These are phyloP conservation scores for Rhingia campestris DNA, from an alignment of 2,888 invertebrate species.

Conservation along the genomic window DNA sequence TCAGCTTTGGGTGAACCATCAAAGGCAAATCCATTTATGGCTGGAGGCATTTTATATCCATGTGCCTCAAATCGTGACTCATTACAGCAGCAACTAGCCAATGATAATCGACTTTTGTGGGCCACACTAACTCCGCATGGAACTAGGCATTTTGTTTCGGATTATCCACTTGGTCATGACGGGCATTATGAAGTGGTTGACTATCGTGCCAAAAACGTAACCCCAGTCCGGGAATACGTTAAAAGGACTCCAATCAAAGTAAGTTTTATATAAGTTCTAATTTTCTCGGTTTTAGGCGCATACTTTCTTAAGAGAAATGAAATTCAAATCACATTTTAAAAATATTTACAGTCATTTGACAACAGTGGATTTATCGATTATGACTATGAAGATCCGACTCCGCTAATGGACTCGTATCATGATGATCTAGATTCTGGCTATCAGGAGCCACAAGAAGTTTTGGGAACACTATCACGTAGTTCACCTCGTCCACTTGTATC, in stretches of 20 bases:
- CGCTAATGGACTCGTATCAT: slow-evolving; percentile 89
- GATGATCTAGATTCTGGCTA: slow-evolving; percentile 85
- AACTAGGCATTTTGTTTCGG: slow-evolving; percentile 90
- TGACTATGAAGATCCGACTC: slow-evolving; percentile 91
- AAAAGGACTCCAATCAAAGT: slow-evolving; percentile 81
- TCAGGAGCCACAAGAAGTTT: slow-evolving; percentile 83
- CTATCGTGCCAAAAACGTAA: slow-evolving; percentile 80
- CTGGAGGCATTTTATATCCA: slow-evolving; percentile 85
- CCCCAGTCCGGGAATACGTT: slow-evolving; percentile 79
- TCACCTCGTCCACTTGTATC: slow-evolving; percentile 88
- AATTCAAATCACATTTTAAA: too few relatives aligned
- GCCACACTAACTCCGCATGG: slow-evolving; percentile 92
- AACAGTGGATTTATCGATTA: slow-evolving; percentile 91
- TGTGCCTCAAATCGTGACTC: slow-evolving; percentile 83
- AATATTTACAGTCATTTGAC: slow-evolving; percentile 84
- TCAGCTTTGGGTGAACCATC: slow-evolving; percentile 84
- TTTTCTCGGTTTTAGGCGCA: too few relatives aligned
- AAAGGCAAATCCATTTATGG: slow-evolving; percentile 83
- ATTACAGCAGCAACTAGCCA: slow-evolving; percentile 83
- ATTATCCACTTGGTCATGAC: slow-evolving; percentile 84
- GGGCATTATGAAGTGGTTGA: slow-evolving; percentile 90
- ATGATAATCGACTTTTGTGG: slow-evolving; percentile 90
- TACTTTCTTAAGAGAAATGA: background rate
- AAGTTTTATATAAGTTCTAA: slow-evolving; percentile 34
- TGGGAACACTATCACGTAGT: slow-evolving; percentile 80